Base-by-base conservation (phyloP, 2,888 invertebrate genomes). In the Acanthosepion lycidas region DNA sequence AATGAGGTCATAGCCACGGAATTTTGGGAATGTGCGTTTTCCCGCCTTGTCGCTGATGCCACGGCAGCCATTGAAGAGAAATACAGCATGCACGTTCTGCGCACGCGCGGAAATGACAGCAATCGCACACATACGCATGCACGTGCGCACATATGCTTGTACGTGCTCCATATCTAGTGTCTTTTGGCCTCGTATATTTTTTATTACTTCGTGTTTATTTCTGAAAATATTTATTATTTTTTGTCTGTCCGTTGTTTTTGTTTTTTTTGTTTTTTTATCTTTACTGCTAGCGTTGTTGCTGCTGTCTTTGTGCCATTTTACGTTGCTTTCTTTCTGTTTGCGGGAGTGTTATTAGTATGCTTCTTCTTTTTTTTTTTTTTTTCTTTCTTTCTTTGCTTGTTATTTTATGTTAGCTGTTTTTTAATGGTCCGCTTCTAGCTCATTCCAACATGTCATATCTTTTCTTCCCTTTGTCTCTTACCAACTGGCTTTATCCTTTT, bases 1-100 rank as follows among this genome's bases (percentile, higher is more conserved):
- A 78, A 78, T 78, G 78, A 78, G 78, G 78, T 78, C 78, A 78
- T 78, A 78, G 78, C 78, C 78, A n/a, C n/a, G 78, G 78, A 78
- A 78, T 78, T 78, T 78, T 78, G n/a, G 78, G 78, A 78, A 78
- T 78, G 78, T 18, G n/a, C 15, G n/a, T 15, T 15, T 78, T 78
- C 78, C n/a, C 59, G 59, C 59, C 78, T 33, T 78, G 78, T 78
- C 78, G 78, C 78, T n/a, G 78, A n/a, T 78, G n/a, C 78, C n/a
- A n/a, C 78, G 15, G 78, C 78, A n/a, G 18, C 78, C n/a, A 78
- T 33, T n/a, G 12, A 33, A n/a, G 78, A n/a, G 28, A 8, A 33
- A 78, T n/a, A 78, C 12, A 26, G 59, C 59, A 59, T 59, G 59
- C 59, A 59, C 23, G 59, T 59, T 78, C n/a, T 78, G 78, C 78